These are phyloP conservation scores for Cerceris rybyensis DNA, from an alignment of 2,888 invertebrate genomes.

Conservation along the genomic window DNA sequence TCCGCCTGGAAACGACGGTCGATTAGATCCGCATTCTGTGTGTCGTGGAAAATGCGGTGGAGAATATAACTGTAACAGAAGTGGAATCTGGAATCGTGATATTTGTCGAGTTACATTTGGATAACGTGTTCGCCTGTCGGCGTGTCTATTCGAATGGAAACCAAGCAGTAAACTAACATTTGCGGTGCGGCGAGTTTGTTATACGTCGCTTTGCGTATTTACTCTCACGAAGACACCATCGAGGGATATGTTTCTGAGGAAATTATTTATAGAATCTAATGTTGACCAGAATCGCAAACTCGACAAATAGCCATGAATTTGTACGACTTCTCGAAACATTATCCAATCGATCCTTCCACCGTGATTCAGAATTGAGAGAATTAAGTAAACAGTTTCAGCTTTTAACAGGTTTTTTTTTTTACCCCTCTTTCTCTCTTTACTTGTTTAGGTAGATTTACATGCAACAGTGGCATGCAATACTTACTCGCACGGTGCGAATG, in stretches of 20 bases:
- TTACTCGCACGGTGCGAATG: too few species aligned
- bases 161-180: conserved; percentile 44
- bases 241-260: not conserved
- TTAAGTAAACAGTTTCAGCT: too few species aligned
- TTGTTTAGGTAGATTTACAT: too few species aligned
- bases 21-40: conserved; percentile 19
- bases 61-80: conserved; percentile 22
- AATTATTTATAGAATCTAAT: too few species aligned
- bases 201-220: conserved; percentile 32
- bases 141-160: conserved; percentile 48
- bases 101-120: conserved; percentile 58
- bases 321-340: too few species aligned
- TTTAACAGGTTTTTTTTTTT: too few species aligned
- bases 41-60: conserved; percentile 38
- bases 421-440: too few species aligned
- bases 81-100: conserved; percentile 39
- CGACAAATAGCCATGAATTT: too few species aligned
- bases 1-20: not conserved
- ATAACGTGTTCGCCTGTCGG: conserved; percentile 50
- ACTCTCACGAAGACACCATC: not conserved
- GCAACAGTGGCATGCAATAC: too few species aligned
- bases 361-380: too few species aligned
- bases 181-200: conserved; percentile 41
- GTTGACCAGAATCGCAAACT: too few species aligned
- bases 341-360: too few species aligned